Conservation (phyloP, 2,888 invertebrate genomes). For the Phragmatobia fuliginosa region DNA sequence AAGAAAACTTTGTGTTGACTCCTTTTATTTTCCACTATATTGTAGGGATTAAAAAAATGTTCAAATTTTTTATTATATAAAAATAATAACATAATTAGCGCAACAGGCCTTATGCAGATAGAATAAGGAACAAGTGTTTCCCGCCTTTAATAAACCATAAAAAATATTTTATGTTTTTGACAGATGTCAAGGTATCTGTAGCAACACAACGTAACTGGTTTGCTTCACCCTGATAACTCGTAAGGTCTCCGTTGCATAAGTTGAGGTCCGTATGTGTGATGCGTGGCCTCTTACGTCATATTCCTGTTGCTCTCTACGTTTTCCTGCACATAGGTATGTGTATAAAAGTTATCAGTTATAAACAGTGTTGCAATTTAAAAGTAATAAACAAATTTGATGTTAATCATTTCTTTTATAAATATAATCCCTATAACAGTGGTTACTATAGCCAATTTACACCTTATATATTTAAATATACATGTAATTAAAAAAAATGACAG, state of each 20-base stretch:
- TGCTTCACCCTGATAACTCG: constrained; percentile 20
- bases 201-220: constrained; percentile 20
- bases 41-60: background rate
- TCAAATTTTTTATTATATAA: too few species aligned
- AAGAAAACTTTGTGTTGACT: background rate
- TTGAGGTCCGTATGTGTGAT: constrained; percentile 24
- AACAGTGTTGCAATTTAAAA: too few species aligned
- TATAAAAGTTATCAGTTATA: background rate
- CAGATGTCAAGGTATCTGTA: constrained; percentile 47
- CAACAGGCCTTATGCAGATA: background rate
- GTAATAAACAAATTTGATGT: too few species aligned
- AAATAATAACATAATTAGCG: too few species aligned
- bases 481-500: too few species aligned
- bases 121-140: background rate
- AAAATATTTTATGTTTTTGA: constrained; percentile 34
- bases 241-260: constrained; percentile 41
- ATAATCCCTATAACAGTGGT: background rate
- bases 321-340: constrained; percentile 27
- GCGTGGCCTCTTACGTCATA: constrained; percentile 37
- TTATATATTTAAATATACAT: too few species aligned
- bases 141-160: background rate
- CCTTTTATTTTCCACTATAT: background rate
- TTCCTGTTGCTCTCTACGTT: constrained; percentile 27
- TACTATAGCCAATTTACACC: too few species aligned
- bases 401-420: background rate